phyloP scores from a whole-genome alignment of 1,140 invertebrate genomes.

The Drosophila kepulauana region DNA sequence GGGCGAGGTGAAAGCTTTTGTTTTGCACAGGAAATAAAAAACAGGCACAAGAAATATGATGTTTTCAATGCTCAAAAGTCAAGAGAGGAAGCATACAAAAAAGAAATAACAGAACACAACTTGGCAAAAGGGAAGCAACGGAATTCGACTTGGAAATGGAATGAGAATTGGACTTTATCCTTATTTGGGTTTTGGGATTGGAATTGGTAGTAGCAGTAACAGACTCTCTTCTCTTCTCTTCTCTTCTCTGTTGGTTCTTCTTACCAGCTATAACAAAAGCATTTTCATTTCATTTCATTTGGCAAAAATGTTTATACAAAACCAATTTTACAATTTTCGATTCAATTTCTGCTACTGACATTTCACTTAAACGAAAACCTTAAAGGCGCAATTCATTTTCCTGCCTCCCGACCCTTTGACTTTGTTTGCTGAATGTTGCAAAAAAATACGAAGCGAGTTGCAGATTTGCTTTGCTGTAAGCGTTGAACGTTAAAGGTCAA shows the following conservation, averaged over 20 bases:
- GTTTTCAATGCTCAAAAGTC: constrained; percentile 47
- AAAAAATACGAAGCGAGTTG: not conserved
- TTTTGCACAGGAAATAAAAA: constrained; percentile 71
- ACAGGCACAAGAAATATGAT: constrained; percentile 78
- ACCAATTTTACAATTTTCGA: constrained; percentile 84
- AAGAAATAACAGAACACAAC: constrained; percentile 26
- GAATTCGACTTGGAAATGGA: not conserved
- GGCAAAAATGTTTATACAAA: constrained; percentile 82
- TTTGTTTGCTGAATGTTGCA: constrained; percentile 28
- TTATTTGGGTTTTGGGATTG: not conserved
- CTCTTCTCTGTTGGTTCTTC: not conserved
- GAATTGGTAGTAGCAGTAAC: constrained; percentile 11
- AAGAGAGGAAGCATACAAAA: constrained; percentile 32
- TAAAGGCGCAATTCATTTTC: constrained; percentile 78
- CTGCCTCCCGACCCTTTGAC: constrained; percentile 30
- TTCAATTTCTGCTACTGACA: constrained; percentile 83
- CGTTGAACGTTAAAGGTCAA: constrained; percentile 25
- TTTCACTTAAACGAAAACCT: constrained; percentile 84
- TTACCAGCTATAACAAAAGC: constrained; percentile 69
- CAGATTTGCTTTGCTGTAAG: not conserved
- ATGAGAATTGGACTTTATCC: too few relatives aligned
- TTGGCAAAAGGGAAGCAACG: constrained; percentile 29
- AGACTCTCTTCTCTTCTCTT: too few relatives aligned
- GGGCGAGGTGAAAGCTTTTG: constrained; percentile 54
- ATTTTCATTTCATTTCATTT: constrained; percentile 80